Conservation (phyloP, 2,888 invertebrate species). For the Lordiphosa fenestrarum region DNA sequence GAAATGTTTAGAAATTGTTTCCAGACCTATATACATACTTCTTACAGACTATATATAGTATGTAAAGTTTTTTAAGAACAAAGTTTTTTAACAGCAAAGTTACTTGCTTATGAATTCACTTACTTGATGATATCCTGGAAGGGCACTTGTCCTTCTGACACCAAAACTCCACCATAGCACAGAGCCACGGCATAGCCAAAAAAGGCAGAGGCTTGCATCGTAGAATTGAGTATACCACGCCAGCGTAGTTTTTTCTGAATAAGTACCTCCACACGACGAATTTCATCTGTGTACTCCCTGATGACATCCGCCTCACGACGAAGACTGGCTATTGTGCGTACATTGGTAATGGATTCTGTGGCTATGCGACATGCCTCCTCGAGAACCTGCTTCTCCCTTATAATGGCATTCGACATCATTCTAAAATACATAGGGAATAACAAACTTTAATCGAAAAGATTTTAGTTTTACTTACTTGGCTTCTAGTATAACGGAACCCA, state of each 20-base stretch:
- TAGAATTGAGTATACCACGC: conserved; percentile 86
- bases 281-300: conserved; percentile 83
- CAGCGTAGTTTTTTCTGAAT: conserved; percentile 83
- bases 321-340: conserved; percentile 86
- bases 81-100: too few relatives aligned
- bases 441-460: fast-evolving
- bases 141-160: conserved; percentile 83
- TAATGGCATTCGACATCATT: conserved; percentile 83
- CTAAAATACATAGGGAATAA: conserved; percentile 42
- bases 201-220: conserved; percentile 87
- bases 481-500: conserved; percentile 85
- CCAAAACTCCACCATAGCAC: conserved; percentile 87
- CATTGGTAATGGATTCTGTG: conserved; percentile 87
- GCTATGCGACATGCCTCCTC: conserved; percentile 87
- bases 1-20: too few relatives aligned
- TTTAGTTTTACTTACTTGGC: conserved; percentile 78
- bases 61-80: too few relatives aligned
- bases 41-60: too few relatives aligned
- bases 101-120: conserved; percentile 58
- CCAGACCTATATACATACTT: too few relatives aligned
- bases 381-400: conserved; percentile 84
- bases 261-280: conserved; percentile 81
- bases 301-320: conserved; percentile 85
- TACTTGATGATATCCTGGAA: conserved; percentile 88
- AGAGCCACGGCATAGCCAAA: conserved; percentile 87